Base-by-base conservation (phyloP, 1,140 invertebrate genomes). In the Panagrolaimus sp. region DNA sequence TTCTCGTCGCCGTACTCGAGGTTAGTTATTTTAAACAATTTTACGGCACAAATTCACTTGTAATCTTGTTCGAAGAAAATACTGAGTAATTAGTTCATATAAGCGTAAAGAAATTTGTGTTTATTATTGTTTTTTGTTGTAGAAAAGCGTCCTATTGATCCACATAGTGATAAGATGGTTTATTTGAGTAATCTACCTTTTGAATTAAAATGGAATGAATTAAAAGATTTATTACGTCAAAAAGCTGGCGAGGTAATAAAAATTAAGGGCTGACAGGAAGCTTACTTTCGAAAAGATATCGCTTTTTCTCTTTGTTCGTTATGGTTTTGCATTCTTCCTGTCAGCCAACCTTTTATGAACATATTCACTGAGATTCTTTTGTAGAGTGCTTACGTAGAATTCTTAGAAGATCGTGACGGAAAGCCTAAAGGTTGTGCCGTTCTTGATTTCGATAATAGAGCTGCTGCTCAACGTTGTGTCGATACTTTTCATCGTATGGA, bases 181-280 rank as follows among this genome's bases (percentile, higher is more conserved):
- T 96, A 95, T 84, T 91, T 98, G 62, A 93, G 92, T 0, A 98
- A 98, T 84, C 93, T 98, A 84, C 92, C 95, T 0, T 98, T 95
- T 84, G 94, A 98, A 81, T 92, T 90, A 83, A 89, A 91, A 74
- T 98, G 95, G 96, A 91, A 95, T 82, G 93, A 96, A 81, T 85
- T 98, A 20, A 97, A 98, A 85, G 94, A 96, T 86, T 85, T 97
- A 3, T 95, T 96, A 78, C 88, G 93, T 66, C 88, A 87, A 74
- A 87, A 89, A 85, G 71, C 83, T 78, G 75, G 84, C 76, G 76
- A 79, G 86, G 88, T 88, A 82, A 73, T 42, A 23, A 46, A 5
- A 14, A 61, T 43, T 63, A 47, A 31, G 43, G 20, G 63, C 67
- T 38, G 1, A 14, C 48, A 65, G 38, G n/a, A 73, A 71, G 69